Conservation (phyloP, 2,797 vertebrate species). For the Ciconia nigra region DNA sequence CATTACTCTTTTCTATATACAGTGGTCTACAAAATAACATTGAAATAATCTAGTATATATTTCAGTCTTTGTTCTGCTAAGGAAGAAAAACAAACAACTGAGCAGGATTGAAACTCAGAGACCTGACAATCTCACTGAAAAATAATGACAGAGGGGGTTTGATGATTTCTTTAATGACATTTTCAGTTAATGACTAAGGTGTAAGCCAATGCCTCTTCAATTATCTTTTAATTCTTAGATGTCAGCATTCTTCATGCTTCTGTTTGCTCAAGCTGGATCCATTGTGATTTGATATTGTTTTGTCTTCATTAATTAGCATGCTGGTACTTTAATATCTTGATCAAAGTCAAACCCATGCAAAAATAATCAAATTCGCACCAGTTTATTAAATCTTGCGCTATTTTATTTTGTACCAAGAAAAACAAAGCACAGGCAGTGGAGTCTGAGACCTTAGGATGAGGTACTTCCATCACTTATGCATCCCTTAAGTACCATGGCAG, state of each 20-base stretch:
- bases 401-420: background rate
- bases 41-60: background rate
- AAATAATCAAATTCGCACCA: background rate
- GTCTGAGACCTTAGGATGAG: background rate
- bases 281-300: background rate
- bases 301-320: background rate
- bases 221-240: background rate
- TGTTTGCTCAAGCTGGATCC: background rate
- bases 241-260: background rate
- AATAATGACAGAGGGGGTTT: background rate
- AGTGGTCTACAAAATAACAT: background rate
- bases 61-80: background rate
- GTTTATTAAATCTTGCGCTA: background rate
- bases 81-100: constrained; percentile 1
- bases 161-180: background rate
- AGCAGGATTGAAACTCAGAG: constrained; percentile 23
- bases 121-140: background rate
- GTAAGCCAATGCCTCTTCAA: background rate
- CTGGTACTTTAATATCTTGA: background rate
- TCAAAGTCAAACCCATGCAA: background rate
- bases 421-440: background rate
- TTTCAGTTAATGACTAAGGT: background rate
- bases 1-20: background rate
- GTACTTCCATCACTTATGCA: fast-evolving
- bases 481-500: background rate